These are phyloP conservation scores for Cinara cedri DNA, from an alignment of 2,888 invertebrate genomes.

Conservation along the genomic window DNA sequence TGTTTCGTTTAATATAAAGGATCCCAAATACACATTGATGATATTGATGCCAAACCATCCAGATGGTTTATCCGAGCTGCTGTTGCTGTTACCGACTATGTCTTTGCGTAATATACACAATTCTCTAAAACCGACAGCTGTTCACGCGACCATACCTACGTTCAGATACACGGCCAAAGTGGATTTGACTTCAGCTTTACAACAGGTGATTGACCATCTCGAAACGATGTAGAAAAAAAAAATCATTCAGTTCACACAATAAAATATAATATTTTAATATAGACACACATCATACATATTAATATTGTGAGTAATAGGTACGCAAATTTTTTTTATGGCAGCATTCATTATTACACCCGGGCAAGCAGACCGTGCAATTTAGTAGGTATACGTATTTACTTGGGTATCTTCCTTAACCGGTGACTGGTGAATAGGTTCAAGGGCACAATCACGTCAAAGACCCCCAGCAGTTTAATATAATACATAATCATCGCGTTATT, in stretches of 20 bases:
- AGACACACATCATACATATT: not conserved
- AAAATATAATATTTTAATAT: too few species aligned
- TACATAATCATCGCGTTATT: slow-evolving; percentile 11
- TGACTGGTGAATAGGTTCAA: slow-evolving; percentile 32
- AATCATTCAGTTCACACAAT: not conserved
- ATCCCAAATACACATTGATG: slow-evolving; percentile 75
- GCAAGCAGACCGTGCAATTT: slow-evolving; percentile 49
- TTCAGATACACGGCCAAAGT: slow-evolving; percentile 81
- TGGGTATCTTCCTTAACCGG: slow-evolving; percentile 9
- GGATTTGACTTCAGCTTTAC: slow-evolving; percentile 79
- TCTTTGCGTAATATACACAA: slow-evolving; percentile 72
- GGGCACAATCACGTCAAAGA: slow-evolving; percentile 42
- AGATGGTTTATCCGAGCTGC: slow-evolving; percentile 69
- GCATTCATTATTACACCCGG: slow-evolving; percentile 21
- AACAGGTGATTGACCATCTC: slow-evolving; percentile 69
- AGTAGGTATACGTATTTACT: not conserved
- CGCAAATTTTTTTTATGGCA: not conserved
- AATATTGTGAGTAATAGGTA: not conserved
- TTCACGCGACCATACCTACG: slow-evolving; percentile 79
- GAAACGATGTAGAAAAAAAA: not conserved
- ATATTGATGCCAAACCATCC: slow-evolving; percentile 73
- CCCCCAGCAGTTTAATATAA: not conserved
- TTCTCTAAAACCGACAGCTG: slow-evolving; percentile 73
- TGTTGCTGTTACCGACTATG: slow-evolving; percentile 71
- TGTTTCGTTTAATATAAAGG: slow-evolving; percentile 61